Percentiles rank a stretch among this genome's conserved stretches.
These are phyloP conservation scores for Xanthostigma xanthostigma DNA, from an alignment of 2,888 invertebrate genomes.

Conservation along the genomic window DNA sequence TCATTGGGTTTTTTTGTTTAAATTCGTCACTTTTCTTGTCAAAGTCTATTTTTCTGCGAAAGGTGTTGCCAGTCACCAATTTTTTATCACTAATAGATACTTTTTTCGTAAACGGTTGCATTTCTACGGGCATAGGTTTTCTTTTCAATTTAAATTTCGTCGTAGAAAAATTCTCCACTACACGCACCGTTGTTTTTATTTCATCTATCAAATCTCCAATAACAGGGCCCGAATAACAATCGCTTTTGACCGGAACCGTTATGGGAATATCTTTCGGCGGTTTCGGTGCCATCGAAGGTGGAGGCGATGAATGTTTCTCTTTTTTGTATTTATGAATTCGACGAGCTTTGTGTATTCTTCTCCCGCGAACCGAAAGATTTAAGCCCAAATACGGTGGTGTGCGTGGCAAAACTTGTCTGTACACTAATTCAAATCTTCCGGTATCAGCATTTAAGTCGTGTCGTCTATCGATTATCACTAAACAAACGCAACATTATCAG, in stretches of 20 bases:
- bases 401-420: slow-evolving; percentile 60
- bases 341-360: slow-evolving; percentile 35
- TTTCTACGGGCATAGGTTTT: slow-evolving; percentile 9
- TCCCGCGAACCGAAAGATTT: slow-evolving; percentile 52
- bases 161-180: background rate
- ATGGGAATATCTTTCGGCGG: slow-evolving; percentile 23
- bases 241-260: slow-evolving; percentile 10
- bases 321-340: slow-evolving; percentile 15
- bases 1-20: background rate
- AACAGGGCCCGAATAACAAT: slow-evolving; percentile 43
- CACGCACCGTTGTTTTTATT: slow-evolving; percentile 33
- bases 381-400: slow-evolving; percentile 69
- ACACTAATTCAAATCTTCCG: slow-evolving; percentile 66
- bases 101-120: background rate
- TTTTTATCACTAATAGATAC: background rate
- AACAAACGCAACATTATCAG: slow-evolving; percentile 17
- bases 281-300: slow-evolving; percentile 20
- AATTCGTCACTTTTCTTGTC: background rate
- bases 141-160: slow-evolving; percentile 26
- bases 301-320: slow-evolving; percentile 21
- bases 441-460: slow-evolving; percentile 59
- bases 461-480: slow-evolving; percentile 66
- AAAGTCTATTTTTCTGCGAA: no score
- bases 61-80: background rate
- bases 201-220: slow-evolving; percentile 54